A percentile compares a stretch with the other conserved stretches of the same genome.
Evolutionary conservation across 2,888 invertebrate genomes (phyloP).

Genomic region (Lycophotia porphyrea): DNA sequence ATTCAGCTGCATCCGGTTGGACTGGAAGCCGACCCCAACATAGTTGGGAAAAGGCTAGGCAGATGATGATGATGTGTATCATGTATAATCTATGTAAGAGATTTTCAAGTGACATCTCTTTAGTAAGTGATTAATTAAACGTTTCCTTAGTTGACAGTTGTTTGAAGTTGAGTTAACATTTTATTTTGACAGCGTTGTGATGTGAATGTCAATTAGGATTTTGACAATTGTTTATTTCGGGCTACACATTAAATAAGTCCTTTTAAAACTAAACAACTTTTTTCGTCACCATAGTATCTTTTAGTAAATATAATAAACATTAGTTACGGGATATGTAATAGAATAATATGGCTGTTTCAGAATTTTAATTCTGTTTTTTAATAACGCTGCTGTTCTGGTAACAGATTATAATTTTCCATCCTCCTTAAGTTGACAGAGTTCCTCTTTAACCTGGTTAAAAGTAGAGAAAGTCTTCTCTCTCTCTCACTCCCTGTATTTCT

Average conservation of each 20-base stretch:
- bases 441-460: no score
- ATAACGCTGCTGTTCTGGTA: neutral
- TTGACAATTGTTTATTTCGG: neutral
- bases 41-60: no score
- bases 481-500: neutral
- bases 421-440: no score
- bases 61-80: no score
- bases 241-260: neutral
- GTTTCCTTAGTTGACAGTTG: neutral
- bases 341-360: neutral
- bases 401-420: neutral
- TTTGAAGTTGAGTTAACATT: slow-evolving; percentile 4
- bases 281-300: neutral
- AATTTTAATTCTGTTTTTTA: neutral
- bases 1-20: no score
- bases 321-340: neutral
- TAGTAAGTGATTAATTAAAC: slow-evolving; percentile 1
- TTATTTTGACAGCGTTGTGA: slow-evolving; percentile 21
- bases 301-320: no score
- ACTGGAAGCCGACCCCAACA: no score
- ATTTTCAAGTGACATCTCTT: slow-evolving; percentile 1
- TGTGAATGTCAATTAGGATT: neutral
- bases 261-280: neutral
- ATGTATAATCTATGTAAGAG: no score
- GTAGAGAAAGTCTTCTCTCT: slow-evolving; percentile 15